phyloP scores from a whole-genome alignment of 2,888 invertebrate genomes.

The Pycnomerus fuliginosus region DNA sequence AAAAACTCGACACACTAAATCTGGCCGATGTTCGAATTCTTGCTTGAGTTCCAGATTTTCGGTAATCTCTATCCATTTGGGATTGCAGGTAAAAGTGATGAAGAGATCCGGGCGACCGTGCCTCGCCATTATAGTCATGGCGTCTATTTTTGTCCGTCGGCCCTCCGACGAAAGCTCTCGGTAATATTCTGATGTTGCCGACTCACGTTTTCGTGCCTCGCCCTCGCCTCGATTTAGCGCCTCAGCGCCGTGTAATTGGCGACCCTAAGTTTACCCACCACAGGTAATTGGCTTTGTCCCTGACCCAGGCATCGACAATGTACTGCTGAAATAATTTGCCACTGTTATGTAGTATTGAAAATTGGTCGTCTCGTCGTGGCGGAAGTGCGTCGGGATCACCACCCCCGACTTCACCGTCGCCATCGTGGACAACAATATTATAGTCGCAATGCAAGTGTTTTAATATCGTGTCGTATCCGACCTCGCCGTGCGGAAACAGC shows the following conservation, averaged over 20 bases:
- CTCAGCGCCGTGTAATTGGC: not conserved
- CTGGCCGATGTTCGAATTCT: constrained; percentile 20
- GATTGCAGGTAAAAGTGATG: too few species aligned
- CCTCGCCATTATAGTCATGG: constrained; percentile 19
- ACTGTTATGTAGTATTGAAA: constrained; percentile 9
- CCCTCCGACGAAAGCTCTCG: constrained; percentile 3
- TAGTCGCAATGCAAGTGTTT: not conserved
- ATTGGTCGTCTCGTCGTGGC: too few species aligned
- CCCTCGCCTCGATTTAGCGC: not conserved
- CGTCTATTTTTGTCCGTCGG: constrained; percentile 11
- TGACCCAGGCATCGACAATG: constrained; percentile 14
- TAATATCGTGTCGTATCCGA: constrained; percentile 9
- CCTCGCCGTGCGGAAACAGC: constrained; percentile 20
- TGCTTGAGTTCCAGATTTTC: constrained; percentile 7
- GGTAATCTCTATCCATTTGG: constrained; percentile 22
- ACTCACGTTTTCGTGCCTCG: constrained; percentile 6
- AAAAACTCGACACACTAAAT: constrained; percentile 22
- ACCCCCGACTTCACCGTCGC: not conserved
- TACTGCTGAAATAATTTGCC: constrained; percentile 19
- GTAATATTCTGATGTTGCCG: constrained; percentile 10
- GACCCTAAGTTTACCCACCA: constrained; percentile 2
- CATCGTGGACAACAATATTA: not conserved
- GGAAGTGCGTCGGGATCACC: too few species aligned
- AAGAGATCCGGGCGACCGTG: constrained; percentile 24
- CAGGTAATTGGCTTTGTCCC: too few species aligned